Evolutionary conservation across 2,113 vertebrate species (phyloP).

Genomic region (Saguinus imperator): DNA sequence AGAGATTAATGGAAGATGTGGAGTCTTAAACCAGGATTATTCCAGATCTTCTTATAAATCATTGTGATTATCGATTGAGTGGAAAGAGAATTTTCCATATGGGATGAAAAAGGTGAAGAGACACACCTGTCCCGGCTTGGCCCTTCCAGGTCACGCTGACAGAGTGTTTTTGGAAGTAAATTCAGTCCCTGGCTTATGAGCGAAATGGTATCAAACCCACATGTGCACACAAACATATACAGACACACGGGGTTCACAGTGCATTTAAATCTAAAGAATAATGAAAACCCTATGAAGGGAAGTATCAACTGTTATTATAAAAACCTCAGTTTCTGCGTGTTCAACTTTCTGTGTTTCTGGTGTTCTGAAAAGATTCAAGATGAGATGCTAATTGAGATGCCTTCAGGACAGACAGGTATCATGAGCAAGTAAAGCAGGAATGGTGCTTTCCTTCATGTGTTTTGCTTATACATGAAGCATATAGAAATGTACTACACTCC

Average conservation of each 20-base stretch:
- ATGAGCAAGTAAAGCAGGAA: not conserved
- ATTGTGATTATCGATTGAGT: not conserved
- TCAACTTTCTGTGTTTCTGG: not conserved
- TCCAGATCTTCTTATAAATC: not conserved
- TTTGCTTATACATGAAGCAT: not conserved
- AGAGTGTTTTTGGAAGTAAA: not conserved
- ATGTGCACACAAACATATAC: not conserved
- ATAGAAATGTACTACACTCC: not conserved
- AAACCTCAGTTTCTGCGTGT: not conserved
- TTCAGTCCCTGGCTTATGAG: not conserved
- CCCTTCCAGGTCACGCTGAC: not conserved
- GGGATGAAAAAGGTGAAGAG: not conserved
- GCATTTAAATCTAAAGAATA: not conserved
- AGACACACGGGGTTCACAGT: not conserved
- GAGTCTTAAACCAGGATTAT: not conserved
- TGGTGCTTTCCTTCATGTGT: not conserved
- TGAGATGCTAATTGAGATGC: rapidly evolving
- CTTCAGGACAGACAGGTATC: not conserved
- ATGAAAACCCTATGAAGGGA: not conserved
- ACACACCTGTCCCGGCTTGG: too few species aligned
- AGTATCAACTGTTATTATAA: not conserved
- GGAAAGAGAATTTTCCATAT: not conserved
- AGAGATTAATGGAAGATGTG: not conserved
- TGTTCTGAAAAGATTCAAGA: not conserved
- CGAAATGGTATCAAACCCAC: not conserved